phyloP scores from a whole-genome alignment of 2,888 invertebrate genomes.

The Elysia crispata region DNA sequence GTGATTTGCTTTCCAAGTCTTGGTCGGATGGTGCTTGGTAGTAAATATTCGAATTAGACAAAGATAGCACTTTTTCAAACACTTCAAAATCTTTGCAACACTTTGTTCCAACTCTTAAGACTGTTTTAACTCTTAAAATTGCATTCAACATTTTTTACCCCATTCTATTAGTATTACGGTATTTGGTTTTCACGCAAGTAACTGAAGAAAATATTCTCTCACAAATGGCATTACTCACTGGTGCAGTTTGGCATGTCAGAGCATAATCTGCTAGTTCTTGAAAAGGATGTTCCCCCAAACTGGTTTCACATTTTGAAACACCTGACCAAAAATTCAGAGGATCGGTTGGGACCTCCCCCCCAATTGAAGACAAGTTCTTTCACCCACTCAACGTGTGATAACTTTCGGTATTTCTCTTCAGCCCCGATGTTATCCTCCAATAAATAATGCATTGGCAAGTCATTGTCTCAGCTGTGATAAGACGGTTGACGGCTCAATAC shows the following conservation, averaged over 20 bases:
- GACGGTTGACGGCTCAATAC: background rate
- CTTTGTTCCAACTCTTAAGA: background rate
- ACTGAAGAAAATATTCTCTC: conserved; percentile 16
- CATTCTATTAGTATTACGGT: conserved; percentile 6
- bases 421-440: background rate
- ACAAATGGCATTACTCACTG: background rate
- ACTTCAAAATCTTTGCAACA: background rate
- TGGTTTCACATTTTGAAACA: background rate
- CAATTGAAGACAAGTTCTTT: conserved; percentile 4
- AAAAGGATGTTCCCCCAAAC: background rate
- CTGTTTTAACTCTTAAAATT: conserved; percentile 14
- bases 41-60: too few species aligned
- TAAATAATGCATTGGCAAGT: conserved; percentile 15
- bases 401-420: conserved; percentile 24
- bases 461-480: conserved; percentile 14
- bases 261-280: conserved; percentile 23
- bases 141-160: background rate
- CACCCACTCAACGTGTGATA: background rate
- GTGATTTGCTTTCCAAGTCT: too few species aligned
- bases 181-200: conserved; percentile 1
- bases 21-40: too few species aligned
- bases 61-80: background rate
- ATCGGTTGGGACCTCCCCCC: conserved; percentile 3
- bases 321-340: conserved; percentile 1
- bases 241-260: conserved; percentile 1